Conservation (phyloP, 1,140 invertebrate genomes). For the Drosophila lacertosa region DNA sequence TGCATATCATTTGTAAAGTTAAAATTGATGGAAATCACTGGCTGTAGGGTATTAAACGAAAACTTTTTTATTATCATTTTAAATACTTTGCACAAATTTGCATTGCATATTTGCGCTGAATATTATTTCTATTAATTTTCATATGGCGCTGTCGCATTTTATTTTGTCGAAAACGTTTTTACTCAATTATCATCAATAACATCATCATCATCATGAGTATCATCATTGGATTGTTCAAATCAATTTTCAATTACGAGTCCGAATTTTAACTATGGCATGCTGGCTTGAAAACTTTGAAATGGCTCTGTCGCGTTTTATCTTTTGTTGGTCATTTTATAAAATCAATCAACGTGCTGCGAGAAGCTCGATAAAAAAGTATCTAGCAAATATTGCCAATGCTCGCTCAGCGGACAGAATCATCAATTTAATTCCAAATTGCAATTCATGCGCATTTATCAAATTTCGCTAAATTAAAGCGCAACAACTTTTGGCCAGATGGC, state of each 20-base stretch:
- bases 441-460: constrained; percentile 67
- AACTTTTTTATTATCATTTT: constrained; percentile 1
- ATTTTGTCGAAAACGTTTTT: not conserved
- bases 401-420: constrained; percentile 39
- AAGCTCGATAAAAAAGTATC: constrained; percentile 27
- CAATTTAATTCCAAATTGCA: constrained; percentile 77
- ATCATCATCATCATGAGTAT: constrained; percentile 9
- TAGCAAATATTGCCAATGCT: constrained; percentile 39
- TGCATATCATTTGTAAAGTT: constrained; percentile 10
- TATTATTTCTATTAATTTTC: constrained; percentile 69
- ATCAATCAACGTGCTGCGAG: constrained; percentile 63
- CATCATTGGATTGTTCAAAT: constrained; percentile 44
- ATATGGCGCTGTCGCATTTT: constrained; percentile 17
- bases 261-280: constrained; percentile 53
- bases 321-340: constrained; percentile 59
- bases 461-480: constrained; percentile 40
- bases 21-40: constrained; percentile 9
- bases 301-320: constrained; percentile 32
- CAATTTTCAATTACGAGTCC: constrained; percentile 72
- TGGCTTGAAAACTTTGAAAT: constrained; percentile 57
- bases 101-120: constrained; percentile 41
- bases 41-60: not conserved
- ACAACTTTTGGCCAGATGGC: constrained; percentile 21
- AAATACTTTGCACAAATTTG: constrained; percentile 35
- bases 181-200: not conserved